Percentiles rank a stretch among this genome's conserved stretches.
Evolutionary conservation across 2,888 invertebrate species (phyloP).

Genomic region (Enoplolaimus lenunculus): DNA sequence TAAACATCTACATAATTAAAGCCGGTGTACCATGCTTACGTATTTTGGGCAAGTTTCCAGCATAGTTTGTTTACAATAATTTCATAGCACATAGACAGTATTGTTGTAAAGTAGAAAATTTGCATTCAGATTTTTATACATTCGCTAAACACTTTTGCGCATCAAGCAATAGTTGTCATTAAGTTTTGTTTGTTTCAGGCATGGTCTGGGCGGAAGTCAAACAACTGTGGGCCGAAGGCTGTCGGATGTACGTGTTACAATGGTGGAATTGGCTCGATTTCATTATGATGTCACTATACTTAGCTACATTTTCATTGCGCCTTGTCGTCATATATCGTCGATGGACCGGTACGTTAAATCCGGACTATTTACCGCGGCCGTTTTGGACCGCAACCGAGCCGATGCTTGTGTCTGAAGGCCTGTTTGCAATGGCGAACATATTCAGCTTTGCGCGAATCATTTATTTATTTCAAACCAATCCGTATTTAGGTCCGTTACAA

Average conservation of each 20-base stretch:
- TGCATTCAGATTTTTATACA: no score
- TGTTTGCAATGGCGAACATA: constrained; percentile 50
- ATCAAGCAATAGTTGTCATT: no score
- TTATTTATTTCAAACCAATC: constrained; percentile 49
- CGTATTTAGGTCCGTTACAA: constrained; percentile 49
- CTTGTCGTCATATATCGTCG: constrained; percentile 40
- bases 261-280: constrained; percentile 52
- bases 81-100: no score
- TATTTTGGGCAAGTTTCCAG: no score
- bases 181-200: constrained; percentile 40
- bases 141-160: no score
- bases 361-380: constrained; percentile 39
- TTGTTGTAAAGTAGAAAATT: no score
- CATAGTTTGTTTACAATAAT: no score
- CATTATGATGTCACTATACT: constrained; percentile 49
- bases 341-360: constrained; percentile 41
- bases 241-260: constrained; percentile 47
- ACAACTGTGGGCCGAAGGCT: constrained; percentile 50
- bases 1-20: no score
- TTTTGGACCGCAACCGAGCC: constrained; percentile 48
- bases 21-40: no score
- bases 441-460: constrained; percentile 50
- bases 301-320: constrained; percentile 47
- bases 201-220: constrained; percentile 50
- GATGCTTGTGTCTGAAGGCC: constrained; percentile 47